Base-by-base conservation (phyloP, 2,797 vertebrate species). In the Synaphobranchus kaupii region DNA sequence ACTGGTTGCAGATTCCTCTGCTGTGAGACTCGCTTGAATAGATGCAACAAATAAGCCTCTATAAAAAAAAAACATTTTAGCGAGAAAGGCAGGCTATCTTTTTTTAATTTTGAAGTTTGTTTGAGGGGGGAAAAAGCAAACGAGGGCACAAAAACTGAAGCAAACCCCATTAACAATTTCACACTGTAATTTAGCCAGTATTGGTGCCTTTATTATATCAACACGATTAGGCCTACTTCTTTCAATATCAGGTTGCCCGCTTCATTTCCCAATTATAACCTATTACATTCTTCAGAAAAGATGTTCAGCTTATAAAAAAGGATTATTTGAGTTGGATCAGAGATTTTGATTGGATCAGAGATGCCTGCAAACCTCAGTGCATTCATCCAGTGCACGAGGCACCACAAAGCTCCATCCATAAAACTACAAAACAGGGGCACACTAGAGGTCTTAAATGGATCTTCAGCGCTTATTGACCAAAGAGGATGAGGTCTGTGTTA, bases 1-100 rank as follows among this genome's bases (percentile, higher is more conserved):
- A 50, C 44, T 25, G 20, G 20, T 85, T 80, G 68, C 71, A 85
- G 84, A 84, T 90, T 90, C 91, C 88, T 76, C 88, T 84, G 47
- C 54, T 73, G 84, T 73, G 71, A 84, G 88, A 48, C 34, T 44
- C 73, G 17, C 34, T 50, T 5, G 25, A 6, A 22, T n/a, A 9
- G 25, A 81, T 81, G 78, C 73, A 78, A 47, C 73, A 44, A 44
- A 44, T 44, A 25, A 17, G 73, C 39, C 34, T 78, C 13, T 60
- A 17, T 2, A 13, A 7, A 39, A 76, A 17, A 15, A 78, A 44
- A 78, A 6, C 34, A 47, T 78, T 71, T 71, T 31, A 71, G 68
- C 0, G 4, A 44, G 20, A 78, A 39, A 44, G 73, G 15, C 63
- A 68, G 7, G n/a, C 25, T 28, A 8, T 8, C n/a, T 68, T 68